Base-by-base conservation (phyloP, 2,113 vertebrate genomes). In the Zootoca vivipara region DNA sequence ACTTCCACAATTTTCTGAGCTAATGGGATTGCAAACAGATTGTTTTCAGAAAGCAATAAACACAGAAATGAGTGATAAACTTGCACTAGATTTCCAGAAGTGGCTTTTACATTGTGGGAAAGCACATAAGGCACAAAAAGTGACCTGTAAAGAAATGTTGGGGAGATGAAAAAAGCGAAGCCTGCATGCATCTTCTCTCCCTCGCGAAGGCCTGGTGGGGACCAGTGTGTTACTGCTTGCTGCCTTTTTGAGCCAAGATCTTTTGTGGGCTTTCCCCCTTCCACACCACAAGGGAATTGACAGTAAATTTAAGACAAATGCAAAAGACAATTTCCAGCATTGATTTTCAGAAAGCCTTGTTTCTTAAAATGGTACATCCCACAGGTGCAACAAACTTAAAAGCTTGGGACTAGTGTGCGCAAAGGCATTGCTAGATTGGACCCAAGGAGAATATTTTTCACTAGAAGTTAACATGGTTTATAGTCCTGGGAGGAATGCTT, bases 291-390 rank as follows among this genome's bases (percentile, higher is more conserved):
- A 74, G 40, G 30, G 78, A 65, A 2, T 67, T 86, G 64, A 35
- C 22, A 20, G 62, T 33, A 82, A 82, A 89, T 89, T 82, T 82
- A 70, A 82, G 42, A 42, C 40, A 79, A 84, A 79, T 74, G 81
- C 22, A 73, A 87, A 73, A 77, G 38, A 73, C 35, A 64, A 12
- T 58, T 15, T 70, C 46, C 30, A 20, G 64, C 65, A 79, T 78
- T 87, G 89, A 87, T 90, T 90, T 90, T 83, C 64, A 90, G 81
- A 87, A 78, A 28, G 28, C 18, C 16, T 87, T 46, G 18, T 46
- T 1, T 83, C 65, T 89, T 75, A 69, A 86, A 86, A 91, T 81
- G 1, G 30, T 52, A 2, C 2, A n/a, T 84, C 67, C 67, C 84
- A 74, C 18, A 86, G 72, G 79, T 89, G 4, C 81, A 24, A 82